Evolutionary conservation across 1,140 invertebrate species (phyloP).

Genomic region (Drosophila aff.): DNA sequence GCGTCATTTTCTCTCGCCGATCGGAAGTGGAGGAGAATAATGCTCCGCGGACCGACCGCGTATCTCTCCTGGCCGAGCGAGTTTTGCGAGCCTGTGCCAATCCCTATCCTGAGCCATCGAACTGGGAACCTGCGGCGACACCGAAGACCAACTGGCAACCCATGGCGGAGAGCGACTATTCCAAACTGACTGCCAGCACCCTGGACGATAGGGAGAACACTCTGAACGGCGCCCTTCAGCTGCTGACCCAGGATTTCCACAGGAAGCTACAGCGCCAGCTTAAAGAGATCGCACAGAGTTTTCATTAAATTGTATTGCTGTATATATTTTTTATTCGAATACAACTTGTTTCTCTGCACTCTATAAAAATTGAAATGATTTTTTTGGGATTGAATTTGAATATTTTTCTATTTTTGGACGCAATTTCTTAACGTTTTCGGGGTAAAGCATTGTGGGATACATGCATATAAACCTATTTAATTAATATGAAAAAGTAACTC

Average conservation of each 20-base stretch:
- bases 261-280: conserved; percentile 42
- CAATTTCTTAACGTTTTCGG: no score
- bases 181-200: neutral
- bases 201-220: neutral
- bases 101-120: neutral
- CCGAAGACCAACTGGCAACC: conserved; percentile 1
- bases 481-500: no score
- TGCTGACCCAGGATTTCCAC: conserved; percentile 35
- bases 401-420: neutral
- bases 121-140: neutral
- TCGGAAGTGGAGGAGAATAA: conserved; percentile 17
- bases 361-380: neutral
- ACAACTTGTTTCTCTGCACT: conserved; percentile 30
- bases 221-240: conserved; percentile 10
- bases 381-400: neutral
- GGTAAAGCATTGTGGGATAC: no score
- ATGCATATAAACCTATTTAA: no score
- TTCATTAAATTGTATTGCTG: conserved; percentile 34
- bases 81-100: conserved; percentile 15
- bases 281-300: conserved; percentile 24
- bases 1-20: conserved; percentile 49
- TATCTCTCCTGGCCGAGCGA: conserved; percentile 51
- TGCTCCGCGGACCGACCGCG: conserved; percentile 18
- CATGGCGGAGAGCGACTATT: neutral
- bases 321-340: conserved; percentile 61